Conservation (phyloP, 2,797 vertebrate species). For the Lithobates sylvaticus region DNA sequence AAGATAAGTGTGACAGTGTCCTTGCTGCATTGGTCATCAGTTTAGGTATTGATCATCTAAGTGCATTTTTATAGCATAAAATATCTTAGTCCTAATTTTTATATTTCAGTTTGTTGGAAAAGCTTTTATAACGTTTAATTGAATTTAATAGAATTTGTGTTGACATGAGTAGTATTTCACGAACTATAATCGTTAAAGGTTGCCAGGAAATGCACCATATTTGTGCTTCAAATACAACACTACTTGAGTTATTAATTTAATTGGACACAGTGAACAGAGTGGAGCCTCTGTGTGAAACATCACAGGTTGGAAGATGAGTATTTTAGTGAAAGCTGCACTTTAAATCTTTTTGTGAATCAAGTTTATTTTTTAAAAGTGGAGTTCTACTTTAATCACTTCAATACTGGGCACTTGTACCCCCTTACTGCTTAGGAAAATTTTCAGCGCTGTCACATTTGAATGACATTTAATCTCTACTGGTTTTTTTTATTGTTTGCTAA, state of each 20-base stretch:
- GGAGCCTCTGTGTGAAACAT: no score
- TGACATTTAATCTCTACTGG: no score
- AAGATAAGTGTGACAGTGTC: conserved; percentile 10
- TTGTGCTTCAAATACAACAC: not conserved
- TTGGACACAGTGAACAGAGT: no score
- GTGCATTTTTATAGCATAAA: conserved; percentile 60
- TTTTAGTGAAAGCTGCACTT: no score
- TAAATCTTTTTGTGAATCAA: no score
- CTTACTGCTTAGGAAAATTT: no score
- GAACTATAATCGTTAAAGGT: conserved; percentile 60
- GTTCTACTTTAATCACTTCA: no score
- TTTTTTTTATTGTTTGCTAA: no score
- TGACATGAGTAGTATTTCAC: conserved; percentile 57
- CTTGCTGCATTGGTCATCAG: conserved; percentile 2
- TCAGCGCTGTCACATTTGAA: no score
- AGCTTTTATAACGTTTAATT: conserved; percentile 63
- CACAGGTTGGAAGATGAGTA: no score
- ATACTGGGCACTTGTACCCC: no score
- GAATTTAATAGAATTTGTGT: conserved; percentile 58
- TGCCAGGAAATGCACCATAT: conserved; percentile 52
- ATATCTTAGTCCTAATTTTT: conserved; percentile 51
- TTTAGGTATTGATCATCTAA: conserved; percentile 62
- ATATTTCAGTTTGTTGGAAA: conserved; percentile 39
- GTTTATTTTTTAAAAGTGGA: no score
- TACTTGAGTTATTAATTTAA: not conserved